phyloP scores from a whole-genome alignment of 2,113 vertebrate species.

The Cyanocitta stelleri region DNA sequence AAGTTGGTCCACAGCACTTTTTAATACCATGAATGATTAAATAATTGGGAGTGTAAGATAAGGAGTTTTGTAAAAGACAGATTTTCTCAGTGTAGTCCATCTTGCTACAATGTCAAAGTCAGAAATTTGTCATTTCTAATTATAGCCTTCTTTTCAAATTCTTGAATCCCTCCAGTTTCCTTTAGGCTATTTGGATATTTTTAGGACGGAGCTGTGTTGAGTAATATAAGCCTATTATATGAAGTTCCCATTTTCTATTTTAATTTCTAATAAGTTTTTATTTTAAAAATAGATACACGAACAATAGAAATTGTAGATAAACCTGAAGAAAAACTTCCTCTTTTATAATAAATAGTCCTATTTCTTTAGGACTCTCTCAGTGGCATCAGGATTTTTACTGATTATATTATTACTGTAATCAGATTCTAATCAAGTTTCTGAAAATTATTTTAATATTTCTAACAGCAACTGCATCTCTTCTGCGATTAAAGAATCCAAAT shows the following conservation, averaged over 20 bases:
- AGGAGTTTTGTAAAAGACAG: background rate
- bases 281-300: background rate
- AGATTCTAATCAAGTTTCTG: background rate
- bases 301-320: background rate
- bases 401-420: background rate
- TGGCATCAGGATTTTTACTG: background rate
- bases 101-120: background rate
- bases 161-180: background rate
- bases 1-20: background rate
- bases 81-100: background rate
- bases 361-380: background rate
- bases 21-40: background rate
- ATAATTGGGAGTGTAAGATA: background rate
- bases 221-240: background rate
- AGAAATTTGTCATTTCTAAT: background rate
- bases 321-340: background rate
- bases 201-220: background rate
- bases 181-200: background rate
- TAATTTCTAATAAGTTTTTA: background rate
- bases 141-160: background rate
- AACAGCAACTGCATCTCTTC: background rate
- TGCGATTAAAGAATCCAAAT: background rate
- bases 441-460: background rate
- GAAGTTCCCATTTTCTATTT: background rate
- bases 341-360: background rate